Evolutionary conservation across 2,888 invertebrate species (phyloP), one percentile per base, ranked within the genome.

Genomic region (Melieria omissa): DNA sequence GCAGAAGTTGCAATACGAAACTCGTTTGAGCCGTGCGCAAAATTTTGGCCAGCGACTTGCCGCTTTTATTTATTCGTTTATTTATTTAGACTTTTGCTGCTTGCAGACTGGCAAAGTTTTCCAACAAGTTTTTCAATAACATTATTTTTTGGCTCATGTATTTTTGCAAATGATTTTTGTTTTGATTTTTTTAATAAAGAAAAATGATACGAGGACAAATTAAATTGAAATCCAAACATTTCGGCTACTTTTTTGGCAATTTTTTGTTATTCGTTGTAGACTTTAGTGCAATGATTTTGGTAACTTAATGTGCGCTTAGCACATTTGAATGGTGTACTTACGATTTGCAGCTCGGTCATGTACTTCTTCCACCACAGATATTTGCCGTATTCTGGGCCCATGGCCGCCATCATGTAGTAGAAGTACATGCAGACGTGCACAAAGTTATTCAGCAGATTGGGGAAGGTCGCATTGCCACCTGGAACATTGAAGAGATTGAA

Each of bases 381-480:
- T 86, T 93, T 92, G 84, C 95, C 94, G 84, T 93, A 94, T 79
- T 93, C 91, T 1, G 97, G 97, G 55, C 97, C 95, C 88, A 96
- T 89, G 1, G 97, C 96, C 0, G 98, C 92, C 81, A 97, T 86
- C 89, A 97, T 90, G 82, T 97, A 97, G 86, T 98, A 98, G 52
- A 93, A 90, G 86, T 98, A 98, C 97, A 98, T 98, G 80, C 97
- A 90, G 73, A 98, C 93, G 84, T 98, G 98, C 29, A 98, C 97
- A 81, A 97, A 97, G 60, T 96, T 95, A 88, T 98, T 98, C 77
- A 97, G 90, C 74, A 96, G 83, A 81, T 87, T 87, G 70, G 87
- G 87, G 80, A 87, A 87, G 65, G 87, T 87, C 66, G 87, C 86
- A 78, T 87, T 87, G 69, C 87, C 91, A 71, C 95, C 94, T 87